Base-by-base conservation (phyloP, 2,888 invertebrate genomes). In the Tetanocera ferruginea region DNA sequence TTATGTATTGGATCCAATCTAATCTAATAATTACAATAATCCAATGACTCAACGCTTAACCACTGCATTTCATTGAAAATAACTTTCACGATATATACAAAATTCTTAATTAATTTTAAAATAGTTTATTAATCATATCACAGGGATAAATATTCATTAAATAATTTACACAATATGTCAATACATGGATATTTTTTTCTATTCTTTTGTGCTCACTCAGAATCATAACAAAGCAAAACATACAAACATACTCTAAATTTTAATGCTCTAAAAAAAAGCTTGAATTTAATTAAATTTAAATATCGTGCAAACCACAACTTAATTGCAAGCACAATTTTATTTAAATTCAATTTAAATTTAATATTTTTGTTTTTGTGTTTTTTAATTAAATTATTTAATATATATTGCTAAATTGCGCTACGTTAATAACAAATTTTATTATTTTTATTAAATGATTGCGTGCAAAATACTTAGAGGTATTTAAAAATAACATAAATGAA, bases 91-190 rank as follows among this genome's bases (percentile, higher is more conserved):
- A 62, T 28, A 28, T 23, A 14, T 62, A 17, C 23, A 25, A 34
- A 9, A n/a, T 6, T 55, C 19, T 55, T 19, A 8, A 19, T 19
- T 19, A 19, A 55, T 55, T 64, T 64, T 64, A 11, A 2, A 28
- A 31, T 14, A 64, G 5, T 85, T 83, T 84, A 84, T 86, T 86
- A 84, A 85, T 86, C 87, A 87, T 87, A 87, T 87, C 87, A 87
- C 87, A 87, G 87, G 87, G 86, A 86, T 86, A 87, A 86, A 85
- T 72, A 79, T 76, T 76, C 85, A 83, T 83, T 76, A 25, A 67
- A 67, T 74, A 49, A 62, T 25, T 11, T 69, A 69, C 23, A 34
- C 25, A 69, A 51, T 69, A 51, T 69, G 51, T 51, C 25, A 14
- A 69, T 51, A 43, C 43, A 43, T 14, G 43, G 14, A 43, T 11